Conservation (phyloP, 2,888 invertebrate species). For the Myathropa florea region DNA sequence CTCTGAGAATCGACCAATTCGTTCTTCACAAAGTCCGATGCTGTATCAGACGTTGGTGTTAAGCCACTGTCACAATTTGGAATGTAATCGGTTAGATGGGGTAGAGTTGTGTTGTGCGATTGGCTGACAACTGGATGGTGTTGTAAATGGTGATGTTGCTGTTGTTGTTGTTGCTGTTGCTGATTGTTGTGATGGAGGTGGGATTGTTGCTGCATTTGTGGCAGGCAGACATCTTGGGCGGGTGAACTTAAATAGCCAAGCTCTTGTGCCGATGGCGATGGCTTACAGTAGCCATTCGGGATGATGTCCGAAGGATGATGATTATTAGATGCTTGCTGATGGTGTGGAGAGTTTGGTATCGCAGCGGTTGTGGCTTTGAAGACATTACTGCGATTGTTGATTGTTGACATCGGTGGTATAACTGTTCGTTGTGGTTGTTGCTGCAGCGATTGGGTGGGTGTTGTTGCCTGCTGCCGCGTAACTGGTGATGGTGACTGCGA, state of each 20-base stretch:
- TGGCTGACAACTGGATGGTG: slow-evolving; percentile 68
- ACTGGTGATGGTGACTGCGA: slow-evolving; percentile 62
- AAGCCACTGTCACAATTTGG: slow-evolving; percentile 75
- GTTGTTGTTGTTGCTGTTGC: slow-evolving; percentile 70
- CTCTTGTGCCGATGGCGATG: slow-evolving; percentile 79
- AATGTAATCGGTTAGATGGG: slow-evolving; percentile 76
- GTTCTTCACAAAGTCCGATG: slow-evolving; percentile 80
- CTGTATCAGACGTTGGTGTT: slow-evolving; percentile 75
- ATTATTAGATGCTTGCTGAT: slow-evolving; percentile 73
- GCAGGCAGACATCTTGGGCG: slow-evolving; percentile 76
- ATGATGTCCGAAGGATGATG: slow-evolving; percentile 72
- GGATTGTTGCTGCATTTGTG: slow-evolving; percentile 69
- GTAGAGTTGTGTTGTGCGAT: slow-evolving; percentile 38
- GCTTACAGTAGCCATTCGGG: slow-evolving; percentile 80
- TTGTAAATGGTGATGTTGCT: slow-evolving; percentile 71
- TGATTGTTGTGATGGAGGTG: slow-evolving; percentile 61
- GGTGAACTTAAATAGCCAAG: slow-evolving; percentile 79
- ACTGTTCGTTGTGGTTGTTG: slow-evolving; percentile 74
- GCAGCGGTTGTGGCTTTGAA: slow-evolving; percentile 73
- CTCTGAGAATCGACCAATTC: slow-evolving; percentile 80
- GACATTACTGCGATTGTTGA: slow-evolving; percentile 77
- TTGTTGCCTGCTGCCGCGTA: slow-evolving; percentile 48
- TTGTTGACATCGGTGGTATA: slow-evolving; percentile 80
- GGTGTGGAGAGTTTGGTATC: slow-evolving; percentile 72
- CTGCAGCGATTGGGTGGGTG: slow-evolving; percentile 60